Evolutionary conservation across 2,113 vertebrate species (phyloP).

Genomic region (Pogonocichla stellata): DNA sequence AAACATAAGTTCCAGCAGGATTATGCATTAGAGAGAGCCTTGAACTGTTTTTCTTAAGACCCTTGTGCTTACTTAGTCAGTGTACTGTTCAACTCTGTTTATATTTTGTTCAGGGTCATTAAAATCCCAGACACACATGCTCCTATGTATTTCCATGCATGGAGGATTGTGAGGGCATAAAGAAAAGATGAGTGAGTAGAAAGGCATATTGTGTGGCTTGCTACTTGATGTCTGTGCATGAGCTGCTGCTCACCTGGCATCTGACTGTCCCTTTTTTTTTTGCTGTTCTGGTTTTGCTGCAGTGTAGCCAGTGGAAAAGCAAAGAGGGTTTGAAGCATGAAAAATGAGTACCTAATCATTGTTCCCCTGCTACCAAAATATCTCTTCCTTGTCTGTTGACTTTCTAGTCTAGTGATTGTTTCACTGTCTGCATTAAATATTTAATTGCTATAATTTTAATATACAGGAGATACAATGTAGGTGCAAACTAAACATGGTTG

Average conservation of each 20-base stretch:
- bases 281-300: not conserved
- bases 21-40: constrained; percentile 56
- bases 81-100: constrained; percentile 48
- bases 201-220: not conserved
- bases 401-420: constrained; percentile 13
- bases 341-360: not conserved
- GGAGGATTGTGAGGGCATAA: not conserved
- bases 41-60: constrained; percentile 62
- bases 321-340: not conserved
- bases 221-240: not conserved
- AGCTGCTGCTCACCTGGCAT: not conserved
- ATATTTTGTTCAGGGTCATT: constrained; percentile 50
- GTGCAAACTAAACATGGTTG: not conserved
- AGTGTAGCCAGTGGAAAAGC: not conserved
- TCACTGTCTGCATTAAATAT: not conserved
- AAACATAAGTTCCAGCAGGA: constrained; percentile 56
- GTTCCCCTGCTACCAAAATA: not conserved
- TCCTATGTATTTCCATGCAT: not conserved
- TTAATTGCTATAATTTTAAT: not conserved
- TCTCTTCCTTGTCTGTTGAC: not conserved
- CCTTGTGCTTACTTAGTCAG: constrained; percentile 24
- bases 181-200: not conserved
- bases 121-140: constrained; percentile 34
- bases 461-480: not conserved
- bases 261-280: not conserved